phyloP scores from a whole-genome alignment of 1,140 invertebrate species.

The Cyphomyrmex costatus region DNA sequence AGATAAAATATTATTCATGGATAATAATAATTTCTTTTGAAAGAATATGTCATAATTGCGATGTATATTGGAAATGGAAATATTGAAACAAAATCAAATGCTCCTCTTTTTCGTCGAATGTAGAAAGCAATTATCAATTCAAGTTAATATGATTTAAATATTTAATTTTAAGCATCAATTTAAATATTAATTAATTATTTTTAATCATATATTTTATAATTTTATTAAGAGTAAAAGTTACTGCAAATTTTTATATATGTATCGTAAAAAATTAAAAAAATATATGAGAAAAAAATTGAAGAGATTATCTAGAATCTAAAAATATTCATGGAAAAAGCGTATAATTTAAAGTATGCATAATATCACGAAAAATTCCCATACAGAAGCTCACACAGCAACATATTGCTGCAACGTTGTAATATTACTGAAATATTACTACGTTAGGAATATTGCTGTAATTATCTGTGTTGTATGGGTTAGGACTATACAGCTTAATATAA shows the following conservation, averaged over 20 bases:
- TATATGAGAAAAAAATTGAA: background rate
- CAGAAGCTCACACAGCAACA: too few relatives aligned
- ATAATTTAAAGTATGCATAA: slow-evolving; percentile 9
- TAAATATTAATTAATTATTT: slow-evolving; percentile 1
- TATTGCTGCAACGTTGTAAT: too few relatives aligned
- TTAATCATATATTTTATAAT: slow-evolving; percentile 2
- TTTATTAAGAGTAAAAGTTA: background rate
- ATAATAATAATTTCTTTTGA: slow-evolving; percentile 32
- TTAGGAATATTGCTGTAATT: too few relatives aligned
- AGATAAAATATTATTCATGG: slow-evolving; percentile 28
- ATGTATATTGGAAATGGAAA: slow-evolving; percentile 8
- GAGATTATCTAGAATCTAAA: background rate
- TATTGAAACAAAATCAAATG: slow-evolving; percentile 27
- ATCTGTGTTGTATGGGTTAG: background rate
- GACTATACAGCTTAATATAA: background rate
- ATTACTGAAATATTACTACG: too few relatives aligned
- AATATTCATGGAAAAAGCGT: background rate
- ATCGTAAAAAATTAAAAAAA: background rate
- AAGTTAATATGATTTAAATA: background rate
- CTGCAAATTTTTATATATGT: slow-evolving; percentile 4
- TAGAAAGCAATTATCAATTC: background rate
- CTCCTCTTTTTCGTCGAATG: background rate
- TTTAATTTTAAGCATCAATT: background rate
- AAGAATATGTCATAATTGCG: slow-evolving; percentile 19
- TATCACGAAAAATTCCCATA: background rate